Conservation (phyloP, 1,140 invertebrate species). For the Philotrypesis tridentata region DNA sequence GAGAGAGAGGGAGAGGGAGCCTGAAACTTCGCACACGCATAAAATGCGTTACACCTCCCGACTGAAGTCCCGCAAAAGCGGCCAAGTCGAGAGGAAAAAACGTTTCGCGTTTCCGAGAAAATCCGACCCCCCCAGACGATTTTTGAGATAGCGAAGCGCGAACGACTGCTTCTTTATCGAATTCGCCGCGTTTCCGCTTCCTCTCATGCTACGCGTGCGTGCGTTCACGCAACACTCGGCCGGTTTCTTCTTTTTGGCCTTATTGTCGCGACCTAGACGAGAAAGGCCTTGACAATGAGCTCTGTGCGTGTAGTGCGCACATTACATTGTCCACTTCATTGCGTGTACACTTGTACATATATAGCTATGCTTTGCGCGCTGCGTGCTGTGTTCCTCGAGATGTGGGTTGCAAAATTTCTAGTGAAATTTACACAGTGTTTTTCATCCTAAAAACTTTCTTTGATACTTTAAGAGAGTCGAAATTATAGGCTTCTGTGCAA, state of each 20-base stretch:
- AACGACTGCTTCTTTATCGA: conserved; percentile 44
- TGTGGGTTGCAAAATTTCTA: too few species aligned
- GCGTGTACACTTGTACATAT: too few species aligned
- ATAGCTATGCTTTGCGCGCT: too few species aligned
- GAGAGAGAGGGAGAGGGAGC: background rate
- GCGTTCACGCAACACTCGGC: conserved; percentile 10
- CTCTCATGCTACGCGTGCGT: conserved; percentile 2
- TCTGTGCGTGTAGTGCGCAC: too few species aligned
- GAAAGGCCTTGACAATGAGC: background rate
- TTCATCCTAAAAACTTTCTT: too few species aligned
- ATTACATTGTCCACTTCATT: too few species aligned
- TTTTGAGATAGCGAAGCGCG: conserved; percentile 53
- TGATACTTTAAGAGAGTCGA: too few species aligned
- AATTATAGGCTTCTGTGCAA: too few species aligned
- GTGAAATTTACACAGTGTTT: too few species aligned
- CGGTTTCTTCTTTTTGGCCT: background rate
- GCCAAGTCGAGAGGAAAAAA: conserved; percentile 56
- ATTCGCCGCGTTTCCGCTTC: conserved; percentile 54
- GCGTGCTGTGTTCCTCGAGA: too few species aligned
- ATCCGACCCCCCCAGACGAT: conserved; percentile 54
- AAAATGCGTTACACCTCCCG: background rate
- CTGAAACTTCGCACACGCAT: background rate
- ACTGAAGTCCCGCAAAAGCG: background rate
- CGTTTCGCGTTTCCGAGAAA: conserved; percentile 62
- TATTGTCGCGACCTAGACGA: background rate